A percentile compares a stretch with the other conserved stretches of the same genome.
Evolutionary conservation across 2,113 vertebrate genomes (phyloP).

Genomic region (Vimba vimba): DNA sequence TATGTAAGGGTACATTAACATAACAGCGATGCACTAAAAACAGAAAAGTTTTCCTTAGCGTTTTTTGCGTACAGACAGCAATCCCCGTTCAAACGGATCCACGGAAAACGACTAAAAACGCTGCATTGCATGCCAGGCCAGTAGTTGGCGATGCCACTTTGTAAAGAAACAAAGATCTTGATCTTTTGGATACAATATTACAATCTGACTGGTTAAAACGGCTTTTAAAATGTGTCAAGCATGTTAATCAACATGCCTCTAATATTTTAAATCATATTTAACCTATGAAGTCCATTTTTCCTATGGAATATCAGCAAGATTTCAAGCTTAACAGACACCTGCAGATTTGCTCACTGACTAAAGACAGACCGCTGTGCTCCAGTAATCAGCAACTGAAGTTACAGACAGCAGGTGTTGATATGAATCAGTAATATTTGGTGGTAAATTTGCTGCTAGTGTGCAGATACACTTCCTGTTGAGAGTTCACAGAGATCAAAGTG

Average conservation of each 20-base stretch:
- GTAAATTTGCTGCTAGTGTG: neutral
- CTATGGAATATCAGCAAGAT: neutral
- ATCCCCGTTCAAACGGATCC: too few species aligned
- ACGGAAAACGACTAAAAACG: too few species aligned
- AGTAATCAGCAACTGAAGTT: neutral
- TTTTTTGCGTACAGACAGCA: too few species aligned
- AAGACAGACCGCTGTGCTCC: conserved; percentile 13
- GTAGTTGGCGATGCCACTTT: too few species aligned
- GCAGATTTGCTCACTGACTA: neutral
- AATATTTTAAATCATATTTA: neutral
- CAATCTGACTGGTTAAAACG: neutral
- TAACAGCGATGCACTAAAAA: too few species aligned
- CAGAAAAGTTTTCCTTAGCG: too few species aligned
- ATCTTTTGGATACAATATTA: neutral
- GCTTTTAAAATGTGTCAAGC: neutral
- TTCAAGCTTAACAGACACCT: conserved; percentile 7
- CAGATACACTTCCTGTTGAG: neutral
- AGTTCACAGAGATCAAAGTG: neutral
- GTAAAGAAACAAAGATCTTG: too few species aligned
- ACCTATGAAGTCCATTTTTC: neutral
- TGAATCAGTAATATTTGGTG: neutral
- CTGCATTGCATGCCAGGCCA: too few species aligned
- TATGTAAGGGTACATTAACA: too few species aligned
- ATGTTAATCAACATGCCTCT: neutral
- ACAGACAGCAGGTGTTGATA: neutral